Conservation (phyloP, 1,140 invertebrate genomes). For the Melanaphis sacchari region DNA sequence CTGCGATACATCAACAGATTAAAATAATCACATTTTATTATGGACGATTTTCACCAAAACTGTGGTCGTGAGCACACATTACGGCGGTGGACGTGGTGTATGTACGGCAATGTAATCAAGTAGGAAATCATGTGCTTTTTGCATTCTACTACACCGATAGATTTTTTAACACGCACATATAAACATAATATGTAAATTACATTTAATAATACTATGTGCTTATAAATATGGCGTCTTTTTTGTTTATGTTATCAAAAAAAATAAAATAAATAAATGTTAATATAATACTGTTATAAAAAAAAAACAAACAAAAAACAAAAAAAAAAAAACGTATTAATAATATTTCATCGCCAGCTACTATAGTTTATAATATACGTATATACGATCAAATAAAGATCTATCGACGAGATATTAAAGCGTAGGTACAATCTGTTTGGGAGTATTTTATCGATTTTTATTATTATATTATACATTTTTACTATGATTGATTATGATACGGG, state of each 20-base stretch:
- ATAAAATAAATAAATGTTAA: too few species aligned
- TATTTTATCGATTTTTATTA: too few species aligned
- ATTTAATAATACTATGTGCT: not conserved
- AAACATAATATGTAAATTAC: not conserved
- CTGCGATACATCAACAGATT: not conserved
- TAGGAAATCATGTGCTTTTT: not conserved
- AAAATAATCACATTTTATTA: not conserved
- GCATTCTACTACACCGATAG: not conserved
- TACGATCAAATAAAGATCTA: too few species aligned
- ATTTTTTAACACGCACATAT: not conserved
- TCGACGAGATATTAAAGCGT: too few species aligned
- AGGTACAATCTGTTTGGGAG: too few species aligned
- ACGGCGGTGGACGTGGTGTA: not conserved
- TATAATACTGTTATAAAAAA: too few species aligned
- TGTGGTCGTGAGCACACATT: not conserved
- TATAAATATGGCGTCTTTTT: not conserved
- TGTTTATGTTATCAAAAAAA: too few species aligned
- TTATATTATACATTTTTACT: not conserved
- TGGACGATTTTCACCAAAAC: not conserved
- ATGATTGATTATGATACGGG: not conserved
- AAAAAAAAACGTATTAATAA: too few species aligned
- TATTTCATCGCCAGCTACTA: too few species aligned
- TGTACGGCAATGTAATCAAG: not conserved
- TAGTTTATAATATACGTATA: too few species aligned
- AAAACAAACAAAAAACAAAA: too few species aligned